Conservation (phyloP, 2,113 vertebrate species). For the Paralichthys olivaceus region DNA sequence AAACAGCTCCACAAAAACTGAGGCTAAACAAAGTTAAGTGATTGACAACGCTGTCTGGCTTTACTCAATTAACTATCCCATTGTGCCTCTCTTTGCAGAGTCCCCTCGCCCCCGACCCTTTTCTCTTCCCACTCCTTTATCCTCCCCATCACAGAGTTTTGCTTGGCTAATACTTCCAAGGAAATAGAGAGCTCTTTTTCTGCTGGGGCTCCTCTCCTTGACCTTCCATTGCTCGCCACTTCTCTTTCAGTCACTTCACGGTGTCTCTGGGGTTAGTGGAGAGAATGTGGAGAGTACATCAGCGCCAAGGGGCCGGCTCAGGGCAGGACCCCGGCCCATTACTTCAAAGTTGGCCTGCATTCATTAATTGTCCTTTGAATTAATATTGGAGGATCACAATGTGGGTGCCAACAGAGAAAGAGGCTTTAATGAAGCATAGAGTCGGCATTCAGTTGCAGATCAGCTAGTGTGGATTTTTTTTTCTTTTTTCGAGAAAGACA, state of each 20-base stretch:
- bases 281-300: slow-evolving; percentile 98
- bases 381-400: slow-evolving; percentile 99
- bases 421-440: slow-evolving; percentile 99
- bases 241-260: slow-evolving; percentile 99
- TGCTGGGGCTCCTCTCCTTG: slow-evolving; percentile 96
- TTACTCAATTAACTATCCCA: slow-evolving; percentile 99
- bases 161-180: slow-evolving; percentile 99
- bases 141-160: slow-evolving; percentile 90
- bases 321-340: slow-evolving; percentile 92
- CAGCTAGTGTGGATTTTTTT: slow-evolving; percentile 90
- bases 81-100: slow-evolving; percentile 95
- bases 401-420: slow-evolving; percentile 98
- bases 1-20: slow-evolving; percentile 68
- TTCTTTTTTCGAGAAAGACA: slow-evolving; percentile 74
- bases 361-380: slow-evolving; percentile 99
- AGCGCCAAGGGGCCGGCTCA: slow-evolving; percentile 94
- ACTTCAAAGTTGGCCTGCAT: slow-evolving; percentile 99
- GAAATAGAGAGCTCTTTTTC: slow-evolving; percentile 98
- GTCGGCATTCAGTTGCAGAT: slow-evolving; percentile 99
- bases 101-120: slow-evolving; percentile 78
- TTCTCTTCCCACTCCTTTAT: slow-evolving; percentile 80
- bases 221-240: slow-evolving; percentile 97
- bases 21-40: slow-evolving; percentile 95
- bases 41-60: slow-evolving; percentile 99
- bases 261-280: slow-evolving; percentile 94